phyloP scores from a whole-genome alignment of 2,797 vertebrate species.

The Crax fasciolata region DNA sequence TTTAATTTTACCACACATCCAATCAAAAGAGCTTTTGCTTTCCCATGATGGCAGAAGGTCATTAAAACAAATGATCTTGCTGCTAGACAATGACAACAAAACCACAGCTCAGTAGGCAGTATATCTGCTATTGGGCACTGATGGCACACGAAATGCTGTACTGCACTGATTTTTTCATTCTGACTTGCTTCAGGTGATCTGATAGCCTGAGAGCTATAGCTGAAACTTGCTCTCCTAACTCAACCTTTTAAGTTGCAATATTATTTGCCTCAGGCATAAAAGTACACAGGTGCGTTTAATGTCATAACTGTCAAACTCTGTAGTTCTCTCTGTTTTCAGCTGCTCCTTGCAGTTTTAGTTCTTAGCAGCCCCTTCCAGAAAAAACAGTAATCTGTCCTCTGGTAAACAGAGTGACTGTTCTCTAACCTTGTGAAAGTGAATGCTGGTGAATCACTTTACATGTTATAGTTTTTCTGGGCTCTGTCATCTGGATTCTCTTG shows the following conservation, averaged over 20 bases:
- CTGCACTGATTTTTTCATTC: background rate
- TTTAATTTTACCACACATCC: conserved; percentile 53
- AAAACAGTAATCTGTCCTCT: background rate
- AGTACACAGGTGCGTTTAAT: background rate
- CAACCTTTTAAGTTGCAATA: conserved; percentile 2
- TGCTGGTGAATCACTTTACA: background rate
- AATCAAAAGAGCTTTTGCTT: conserved; percentile 71
- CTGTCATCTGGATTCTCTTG: background rate
- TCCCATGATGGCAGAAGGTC: conserved; percentile 72
- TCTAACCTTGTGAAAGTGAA: background rate
- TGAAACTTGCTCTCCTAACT: background rate
- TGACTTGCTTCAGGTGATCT: background rate
- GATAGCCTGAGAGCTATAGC: background rate
- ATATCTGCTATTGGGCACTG: conserved; percentile 34
- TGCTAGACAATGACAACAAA: conserved; percentile 65
- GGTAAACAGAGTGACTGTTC: background rate
- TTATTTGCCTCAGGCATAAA: background rate
- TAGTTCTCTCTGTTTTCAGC: conserved; percentile 4
- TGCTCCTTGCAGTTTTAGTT: background rate
- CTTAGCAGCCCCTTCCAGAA: background rate
- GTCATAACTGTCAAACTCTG: conserved; percentile 7
- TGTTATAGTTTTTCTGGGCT: background rate
- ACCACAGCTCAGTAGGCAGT: conserved; percentile 37
- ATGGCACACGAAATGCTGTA: conserved; percentile 18
- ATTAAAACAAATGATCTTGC: conserved; percentile 70